A percentile compares a stretch with the other conserved stretches of the same genome.
Conservation (phyloP, 2,113 vertebrate genomes). For the Barbus barbus region DNA sequence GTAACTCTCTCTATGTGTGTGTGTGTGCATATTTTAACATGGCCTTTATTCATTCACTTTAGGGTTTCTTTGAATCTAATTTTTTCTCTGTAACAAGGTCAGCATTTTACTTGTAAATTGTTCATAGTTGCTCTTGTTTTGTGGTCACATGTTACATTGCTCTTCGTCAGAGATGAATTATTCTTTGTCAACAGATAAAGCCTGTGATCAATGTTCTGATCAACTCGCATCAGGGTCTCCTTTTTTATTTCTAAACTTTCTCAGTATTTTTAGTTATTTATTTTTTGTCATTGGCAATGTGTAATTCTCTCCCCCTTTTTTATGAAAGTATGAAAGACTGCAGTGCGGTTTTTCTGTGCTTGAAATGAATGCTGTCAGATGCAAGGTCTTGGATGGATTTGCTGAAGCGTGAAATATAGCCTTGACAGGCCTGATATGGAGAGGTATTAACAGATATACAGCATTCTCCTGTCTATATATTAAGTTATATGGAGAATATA, state of each 20-base stretch:
- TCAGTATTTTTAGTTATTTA: slow-evolving; percentile 2
- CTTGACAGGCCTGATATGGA: slow-evolving; percentile 5
- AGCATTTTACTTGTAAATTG: slow-evolving; percentile 21
- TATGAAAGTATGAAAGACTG: slow-evolving; percentile 7
- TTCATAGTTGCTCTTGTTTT: neutral
- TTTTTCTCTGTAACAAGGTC: slow-evolving; percentile 1
- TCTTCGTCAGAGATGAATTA: neutral
- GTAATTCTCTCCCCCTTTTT: slow-evolving; percentile 4
- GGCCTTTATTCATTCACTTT: slow-evolving; percentile 23
- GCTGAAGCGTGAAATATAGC: slow-evolving; percentile 45
- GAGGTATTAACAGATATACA: slow-evolving; percentile 37
- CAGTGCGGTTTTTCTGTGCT: slow-evolving; percentile 12
- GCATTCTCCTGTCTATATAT: slow-evolving; percentile 12
- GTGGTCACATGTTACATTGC: neutral
- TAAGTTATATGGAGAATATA: slow-evolving; percentile 31
- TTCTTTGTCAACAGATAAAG: neutral
- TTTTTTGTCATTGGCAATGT: neutral
- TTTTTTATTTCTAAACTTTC: neutral
- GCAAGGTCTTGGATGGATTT: slow-evolving; percentile 25
- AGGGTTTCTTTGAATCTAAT: slow-evolving; percentile 6
- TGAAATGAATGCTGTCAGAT: slow-evolving; percentile 25
- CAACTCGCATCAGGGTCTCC: neutral
- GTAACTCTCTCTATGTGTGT: no score
- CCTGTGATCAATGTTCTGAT: neutral
- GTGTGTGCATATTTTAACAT: slow-evolving; percentile 36